These are phyloP conservation scores for human DNA, from an alignment of 2,113 vertebrate genomes.

Conservation along the genomic window DNA sequence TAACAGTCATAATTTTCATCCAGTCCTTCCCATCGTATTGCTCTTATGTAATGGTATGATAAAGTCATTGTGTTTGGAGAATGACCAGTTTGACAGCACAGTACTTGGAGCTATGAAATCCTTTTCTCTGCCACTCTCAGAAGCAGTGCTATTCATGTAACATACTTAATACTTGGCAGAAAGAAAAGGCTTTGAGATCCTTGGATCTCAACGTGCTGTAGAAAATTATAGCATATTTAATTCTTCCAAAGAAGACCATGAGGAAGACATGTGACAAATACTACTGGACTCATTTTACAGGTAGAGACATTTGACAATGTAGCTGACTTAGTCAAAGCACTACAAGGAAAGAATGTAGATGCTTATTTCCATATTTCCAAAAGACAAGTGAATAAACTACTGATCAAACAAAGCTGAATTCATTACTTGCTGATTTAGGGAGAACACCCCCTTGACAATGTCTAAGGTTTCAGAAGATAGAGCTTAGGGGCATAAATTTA, in stretches of 20 bases:
- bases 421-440: background rate
- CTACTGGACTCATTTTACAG: background rate
- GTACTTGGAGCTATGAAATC: background rate
- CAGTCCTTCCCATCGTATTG: background rate
- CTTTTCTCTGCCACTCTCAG: background rate
- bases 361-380: background rate
- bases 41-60: conserved; percentile 5
- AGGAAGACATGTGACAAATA: background rate
- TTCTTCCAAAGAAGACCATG: background rate
- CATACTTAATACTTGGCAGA: background rate
- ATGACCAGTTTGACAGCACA: background rate
- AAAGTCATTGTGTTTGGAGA: background rate
- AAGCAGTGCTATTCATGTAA: background rate
- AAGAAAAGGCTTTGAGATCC: conserved; percentile 3
- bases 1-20: conserved; percentile 29
- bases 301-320: background rate
- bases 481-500: background rate
- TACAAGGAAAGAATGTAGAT: background rate
- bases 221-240: background rate
- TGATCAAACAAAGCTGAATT: background rate
- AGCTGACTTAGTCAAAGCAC: background rate
- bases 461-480: background rate
- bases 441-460: background rate
- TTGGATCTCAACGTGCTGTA: background rate
- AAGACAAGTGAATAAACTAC: background rate